These are phyloP conservation scores for Sinocyclocheilus grahami DNA, from an alignment of 2,113 vertebrate genomes.

Conservation along the genomic window DNA sequence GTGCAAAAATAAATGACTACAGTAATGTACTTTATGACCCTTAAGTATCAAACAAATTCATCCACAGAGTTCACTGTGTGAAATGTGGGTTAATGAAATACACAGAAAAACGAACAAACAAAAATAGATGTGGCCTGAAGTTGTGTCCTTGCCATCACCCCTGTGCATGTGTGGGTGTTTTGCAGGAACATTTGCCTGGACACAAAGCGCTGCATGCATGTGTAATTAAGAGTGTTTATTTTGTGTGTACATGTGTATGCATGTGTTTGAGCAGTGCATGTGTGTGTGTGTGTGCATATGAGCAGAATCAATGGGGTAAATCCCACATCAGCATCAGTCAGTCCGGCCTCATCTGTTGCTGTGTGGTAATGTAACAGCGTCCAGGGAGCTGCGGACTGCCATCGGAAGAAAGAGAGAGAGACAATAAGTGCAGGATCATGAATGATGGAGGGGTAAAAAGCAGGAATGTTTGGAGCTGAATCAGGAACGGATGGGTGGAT, in stretches of 20 bases:
- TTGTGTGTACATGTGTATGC: not conserved
- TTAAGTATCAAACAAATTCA: not conserved
- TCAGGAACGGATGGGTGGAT: not conserved
- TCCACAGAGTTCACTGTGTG: not conserved
- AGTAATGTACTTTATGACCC: not conserved
- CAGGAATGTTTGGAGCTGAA: not conserved
- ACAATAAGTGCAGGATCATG: not conserved
- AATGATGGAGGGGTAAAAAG: not conserved
- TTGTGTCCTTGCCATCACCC: not conserved
- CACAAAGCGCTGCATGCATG: not conserved
- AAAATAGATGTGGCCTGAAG: not conserved
- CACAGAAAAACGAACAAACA: not conserved
- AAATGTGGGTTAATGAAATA: not conserved
- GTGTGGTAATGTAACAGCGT: conserved; percentile 12
- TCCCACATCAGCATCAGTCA: conserved; percentile 9
- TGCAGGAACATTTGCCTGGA: not conserved
- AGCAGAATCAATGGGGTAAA: conserved; percentile 13
- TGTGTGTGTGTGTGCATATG: not conserved
- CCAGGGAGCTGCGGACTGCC: not conserved
- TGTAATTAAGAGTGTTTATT: not conserved
- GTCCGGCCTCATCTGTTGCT: not conserved
- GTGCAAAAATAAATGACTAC: no score
- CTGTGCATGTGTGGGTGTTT: not conserved
- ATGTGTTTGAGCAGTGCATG: not conserved
- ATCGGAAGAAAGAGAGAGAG: not conserved